Evolutionary conservation across 2,888 invertebrate species (phyloP), one percentile per base, ranked within the genome.

Genomic region (Limenitis camilla): DNA sequence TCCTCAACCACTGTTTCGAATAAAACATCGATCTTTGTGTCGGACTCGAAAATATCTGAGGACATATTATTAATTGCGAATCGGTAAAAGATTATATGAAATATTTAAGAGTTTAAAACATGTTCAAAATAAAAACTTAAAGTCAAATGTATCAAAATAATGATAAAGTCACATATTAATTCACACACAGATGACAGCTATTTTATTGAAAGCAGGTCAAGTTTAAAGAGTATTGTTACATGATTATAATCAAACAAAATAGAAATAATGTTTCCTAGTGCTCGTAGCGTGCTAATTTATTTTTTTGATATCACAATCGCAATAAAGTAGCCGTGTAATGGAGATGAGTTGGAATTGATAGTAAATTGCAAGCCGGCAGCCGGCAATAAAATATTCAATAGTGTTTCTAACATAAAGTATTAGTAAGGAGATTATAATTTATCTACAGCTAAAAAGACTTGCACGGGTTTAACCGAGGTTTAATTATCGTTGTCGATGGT

Each of bases 401-500:
- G 40, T 44, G 46, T 47, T 52, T 35, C 49, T 46, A 55, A 49
- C 57, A 44, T 54, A 54, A 55, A 55, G 40, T 55, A 52, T 52
- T 42, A 52, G 54, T 51, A 54, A 52, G 49, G 47, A 52, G 52
- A 46, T 47, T 47, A 45, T 58, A 55, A 58, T 57, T 57, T 55
- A 58, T 55, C 53, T 55, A 44, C 53, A 31, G 36, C 57, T 57
- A 56, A 53, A 55, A 57, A 55, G 55, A 40, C 52, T 53, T 36
- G 57, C 52, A 47, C 50, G 52, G 44, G 47, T 53, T 54, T 62
- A 63, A 61, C 54, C 36, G 60, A 47, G 52, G 45, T 60, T 62
- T 66, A 66, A 64, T 66, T 64, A 55, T 58, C 60, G 52, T 43
- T 52, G 58, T 53, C 56, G 61, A 60, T 61, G 46, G 57, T 52